Percentiles rank a stretch among this genome's conserved stretches.
These are phyloP conservation scores for Trididemnum miniatum DNA, from an alignment of 23 tunicate genomes.

Conservation along the genomic window DNA sequence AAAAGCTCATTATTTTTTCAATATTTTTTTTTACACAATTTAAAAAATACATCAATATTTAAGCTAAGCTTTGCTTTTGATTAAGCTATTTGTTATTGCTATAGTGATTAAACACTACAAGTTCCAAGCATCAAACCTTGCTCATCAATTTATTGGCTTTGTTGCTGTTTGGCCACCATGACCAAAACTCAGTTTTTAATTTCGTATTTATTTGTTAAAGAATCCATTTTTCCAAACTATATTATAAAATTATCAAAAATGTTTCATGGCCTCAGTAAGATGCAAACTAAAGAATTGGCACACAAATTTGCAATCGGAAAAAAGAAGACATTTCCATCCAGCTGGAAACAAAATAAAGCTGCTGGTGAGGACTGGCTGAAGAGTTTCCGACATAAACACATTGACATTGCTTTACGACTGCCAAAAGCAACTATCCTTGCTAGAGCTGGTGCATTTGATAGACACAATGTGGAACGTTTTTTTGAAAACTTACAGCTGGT, in stretches of 20 bases:
- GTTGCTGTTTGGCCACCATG: too few relatives aligned
- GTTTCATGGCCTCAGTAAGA: slow-evolving; percentile 33
- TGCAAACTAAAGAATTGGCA: slow-evolving; percentile 25
- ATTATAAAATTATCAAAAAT: slow-evolving; percentile 18
- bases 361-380: slow-evolving; percentile 59
- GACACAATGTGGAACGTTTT: slow-evolving; percentile 33
- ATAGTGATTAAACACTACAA: too few relatives aligned
- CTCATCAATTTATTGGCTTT: too few relatives aligned
- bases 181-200: too few relatives aligned
- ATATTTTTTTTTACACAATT: too few relatives aligned
- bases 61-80: too few relatives aligned
- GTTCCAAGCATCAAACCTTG: too few relatives aligned
- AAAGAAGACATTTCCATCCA: background rate
- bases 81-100: too few relatives aligned
- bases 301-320: slow-evolving; percentile 34
- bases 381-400: slow-evolving; percentile 27
- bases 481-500: slow-evolving; percentile 22
- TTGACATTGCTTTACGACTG: slow-evolving; percentile 18
- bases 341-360: slow-evolving; percentile 23
- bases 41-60: too few relatives aligned
- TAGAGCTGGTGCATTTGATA: slow-evolving; percentile 32
- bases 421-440: slow-evolving; percentile 47
- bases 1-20: too few relatives aligned
- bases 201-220: slow-evolving; percentile 8
- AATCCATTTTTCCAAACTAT: background rate